Percentiles rank a stretch among this genome's conserved stretches.
Evolutionary conservation across 2,113 vertebrate genomes (phyloP).

Genomic region (Heptranchias perlo): DNA sequence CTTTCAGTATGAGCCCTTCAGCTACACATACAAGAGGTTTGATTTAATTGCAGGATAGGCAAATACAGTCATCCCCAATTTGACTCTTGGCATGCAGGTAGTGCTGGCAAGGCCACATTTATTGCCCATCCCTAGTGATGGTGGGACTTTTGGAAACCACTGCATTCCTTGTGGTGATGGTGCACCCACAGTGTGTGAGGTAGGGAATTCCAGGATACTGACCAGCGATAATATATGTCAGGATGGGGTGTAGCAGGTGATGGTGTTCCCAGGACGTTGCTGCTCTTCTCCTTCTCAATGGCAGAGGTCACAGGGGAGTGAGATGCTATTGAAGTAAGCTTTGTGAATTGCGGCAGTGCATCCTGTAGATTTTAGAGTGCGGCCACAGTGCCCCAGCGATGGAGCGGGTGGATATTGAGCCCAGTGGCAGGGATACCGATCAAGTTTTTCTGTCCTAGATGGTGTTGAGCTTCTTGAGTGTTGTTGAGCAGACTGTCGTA

Average conservation of each 20-base stretch:
- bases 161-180: slow-evolving; percentile 35
- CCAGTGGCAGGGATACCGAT: not conserved
- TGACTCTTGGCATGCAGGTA: slow-evolving; percentile 40
- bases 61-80: not conserved
- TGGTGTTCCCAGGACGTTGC: too few relatives aligned
- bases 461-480: too few relatives aligned
- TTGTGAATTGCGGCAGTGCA: not conserved
- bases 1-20: not conserved
- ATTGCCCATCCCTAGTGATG: slow-evolving; percentile 45
- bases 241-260: not conserved
- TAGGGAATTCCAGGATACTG: not conserved
- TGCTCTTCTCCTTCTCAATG: not conserved
- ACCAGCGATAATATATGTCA: not conserved
- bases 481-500: too few relatives aligned
- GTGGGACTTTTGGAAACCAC: slow-evolving; percentile 41
- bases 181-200: not conserved
- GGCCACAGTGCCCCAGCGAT: not conserved
- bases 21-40: not conserved
- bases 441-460: too few relatives aligned
- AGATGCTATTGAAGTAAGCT: not conserved
- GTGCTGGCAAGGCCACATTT: slow-evolving; percentile 45
- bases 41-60: not conserved
- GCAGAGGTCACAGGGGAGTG: not conserved
- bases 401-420: not conserved
- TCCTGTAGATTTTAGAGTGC: not conserved